Percentiles rank a stretch among this genome's conserved stretches.
phyloP scores from a whole-genome alignment of 2,888 invertebrate species.

The Melieria picta region DNA sequence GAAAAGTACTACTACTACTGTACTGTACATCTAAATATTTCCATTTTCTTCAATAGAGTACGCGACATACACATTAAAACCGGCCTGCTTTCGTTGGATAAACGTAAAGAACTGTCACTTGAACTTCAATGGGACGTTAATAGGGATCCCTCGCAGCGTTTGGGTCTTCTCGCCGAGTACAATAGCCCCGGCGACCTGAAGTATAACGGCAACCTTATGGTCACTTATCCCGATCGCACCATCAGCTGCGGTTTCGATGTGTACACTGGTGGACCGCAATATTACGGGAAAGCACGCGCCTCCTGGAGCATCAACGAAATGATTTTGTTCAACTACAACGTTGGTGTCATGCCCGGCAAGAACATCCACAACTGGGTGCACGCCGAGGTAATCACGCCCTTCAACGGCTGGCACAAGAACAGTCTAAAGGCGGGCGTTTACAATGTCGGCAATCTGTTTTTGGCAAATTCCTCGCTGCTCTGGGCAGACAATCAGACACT shows the following conservation, averaged over 20 bases:
- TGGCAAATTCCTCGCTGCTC: slow-evolving; percentile 68
- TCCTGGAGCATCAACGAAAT: slow-evolving; percentile 78
- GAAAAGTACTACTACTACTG: no score
- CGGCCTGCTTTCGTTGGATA: slow-evolving; percentile 71
- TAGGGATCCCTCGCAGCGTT: slow-evolving; percentile 77
- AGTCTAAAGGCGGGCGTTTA: slow-evolving; percentile 67
- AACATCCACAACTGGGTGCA: slow-evolving; percentile 60
- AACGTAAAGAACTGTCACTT: slow-evolving; percentile 74
- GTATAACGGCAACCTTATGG: slow-evolving; percentile 72
- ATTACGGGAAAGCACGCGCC: slow-evolving; percentile 68
- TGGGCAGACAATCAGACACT: slow-evolving; percentile 73
- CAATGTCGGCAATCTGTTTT: slow-evolving; percentile 67
- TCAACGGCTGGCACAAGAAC: slow-evolving; percentile 70
- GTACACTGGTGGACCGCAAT: slow-evolving; percentile 59
- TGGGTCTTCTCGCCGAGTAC: slow-evolving; percentile 70
- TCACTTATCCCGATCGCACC: slow-evolving; percentile 81
- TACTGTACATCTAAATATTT: no score
- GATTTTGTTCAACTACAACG: slow-evolving; percentile 65
- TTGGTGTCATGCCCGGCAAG: slow-evolving; percentile 56
- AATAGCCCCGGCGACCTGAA: slow-evolving; percentile 72
- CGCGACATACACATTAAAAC: slow-evolving; percentile 79
- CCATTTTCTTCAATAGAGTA: slow-evolving; percentile 66
- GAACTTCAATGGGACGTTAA: slow-evolving; percentile 89
- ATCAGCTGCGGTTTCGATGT: slow-evolving; percentile 76
- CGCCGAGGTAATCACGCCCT: slow-evolving; percentile 70